A percentile compares a stretch with the other conserved stretches of the same genome.
Conservation (phyloP, 1,140 invertebrate species). For the Armadillidium nasatum region DNA sequence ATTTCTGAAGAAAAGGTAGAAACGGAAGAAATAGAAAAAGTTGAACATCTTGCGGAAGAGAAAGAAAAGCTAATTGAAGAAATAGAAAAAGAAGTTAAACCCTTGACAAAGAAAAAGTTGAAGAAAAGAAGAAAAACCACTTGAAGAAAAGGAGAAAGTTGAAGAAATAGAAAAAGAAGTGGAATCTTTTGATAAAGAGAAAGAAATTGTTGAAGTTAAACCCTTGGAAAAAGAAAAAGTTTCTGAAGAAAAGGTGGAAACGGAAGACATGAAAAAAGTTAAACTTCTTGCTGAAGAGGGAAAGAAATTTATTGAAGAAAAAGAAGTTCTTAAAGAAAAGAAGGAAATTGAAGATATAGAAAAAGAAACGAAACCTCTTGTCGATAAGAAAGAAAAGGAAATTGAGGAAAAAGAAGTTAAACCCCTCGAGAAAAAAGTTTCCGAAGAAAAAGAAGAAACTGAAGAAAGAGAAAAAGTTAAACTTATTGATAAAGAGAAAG, state of each 20-base stretch:
- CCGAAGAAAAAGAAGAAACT: neutral
- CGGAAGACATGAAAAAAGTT: neutral
- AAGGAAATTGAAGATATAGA: neutral
- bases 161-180: neutral
- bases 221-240: neutral
- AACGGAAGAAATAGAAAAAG: conserved; percentile 38
- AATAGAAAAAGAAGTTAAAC: neutral
- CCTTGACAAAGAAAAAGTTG: neutral
- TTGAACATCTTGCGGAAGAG: conserved; percentile 39
- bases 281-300: neutral
- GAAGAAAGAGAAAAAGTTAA: neutral
- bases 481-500: no score
- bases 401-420: neutral
- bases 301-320: neutral
- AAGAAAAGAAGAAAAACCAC: neutral
- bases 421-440: neutral
- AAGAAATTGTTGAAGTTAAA: neutral
- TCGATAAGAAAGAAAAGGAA: neutral
- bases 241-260: neutral
- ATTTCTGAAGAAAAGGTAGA: neutral
- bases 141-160: neutral
- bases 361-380: neutral
- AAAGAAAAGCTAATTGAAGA: neutral
- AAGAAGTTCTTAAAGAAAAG: neutral
- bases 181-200: no score